Base-by-base conservation (phyloP, 2,888 invertebrate species). In the Pherbina coryleti region DNA sequence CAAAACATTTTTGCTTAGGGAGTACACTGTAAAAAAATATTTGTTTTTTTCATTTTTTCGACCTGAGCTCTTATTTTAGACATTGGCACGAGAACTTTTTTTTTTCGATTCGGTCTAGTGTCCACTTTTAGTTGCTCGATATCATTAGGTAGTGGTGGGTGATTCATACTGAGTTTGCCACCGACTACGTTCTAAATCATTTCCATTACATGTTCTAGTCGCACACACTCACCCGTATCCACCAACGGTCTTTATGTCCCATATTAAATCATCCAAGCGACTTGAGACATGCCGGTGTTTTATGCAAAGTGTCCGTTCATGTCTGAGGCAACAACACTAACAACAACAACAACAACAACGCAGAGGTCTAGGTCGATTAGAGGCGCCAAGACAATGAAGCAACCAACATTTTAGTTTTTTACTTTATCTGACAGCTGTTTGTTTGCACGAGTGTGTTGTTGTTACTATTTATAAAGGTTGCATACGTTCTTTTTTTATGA, bases 361-460 rank as follows among this genome's bases (percentile, higher is more conserved):
- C 62, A 76, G 70, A 76, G 76, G 76, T 76, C 76, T 70, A 70
- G 76, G 76, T 70, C 76, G 70, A 57, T 28, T 60, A 19, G 70
- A 70, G 70, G 76, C 64, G 75, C 55, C 75, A 75, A 53, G 66
- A 62, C 62, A n/a, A 28, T 67, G 67, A 34, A 37, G 44, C 67
- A 67, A 67, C 34, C 67, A 44, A n/a, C 67, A 67, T 67, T n/a
- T 44, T 22, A 67, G 49, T 44, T 76, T 69, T 78, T 37, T 51
- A 19, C 53, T 64, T 49, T 67, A 19, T 44, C 25, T 62, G 62
- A 60, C 51, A 8, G 62, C 73, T 67, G 44, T 44, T 34, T 19
- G 8, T 25, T 31, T 67, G 11, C 44, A 5, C 25, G 37, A 19
- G 22, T 44, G 4, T n/a, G n/a, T 64, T 34, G 3, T 34, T 64